Conservation (phyloP, 2,113 vertebrate genomes). For the Tetrao urogallus region DNA sequence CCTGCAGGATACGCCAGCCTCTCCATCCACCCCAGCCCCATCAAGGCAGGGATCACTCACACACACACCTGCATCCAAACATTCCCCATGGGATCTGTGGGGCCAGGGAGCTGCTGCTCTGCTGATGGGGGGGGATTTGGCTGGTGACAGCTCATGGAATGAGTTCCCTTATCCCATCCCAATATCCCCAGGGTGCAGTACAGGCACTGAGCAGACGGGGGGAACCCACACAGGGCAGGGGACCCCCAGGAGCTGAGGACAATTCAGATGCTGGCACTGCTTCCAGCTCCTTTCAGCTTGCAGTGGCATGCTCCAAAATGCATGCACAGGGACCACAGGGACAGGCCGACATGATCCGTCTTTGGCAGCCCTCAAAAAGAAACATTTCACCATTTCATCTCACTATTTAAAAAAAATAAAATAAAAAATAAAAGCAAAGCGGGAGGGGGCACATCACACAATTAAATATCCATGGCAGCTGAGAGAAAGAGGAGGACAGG, state of each 20-base stretch:
- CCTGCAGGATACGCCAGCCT: background rate
- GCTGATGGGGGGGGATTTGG: background rate
- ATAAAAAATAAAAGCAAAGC: background rate
- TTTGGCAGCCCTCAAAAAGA: constrained; percentile 67
- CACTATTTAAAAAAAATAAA: constrained; percentile 41
- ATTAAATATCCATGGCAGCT: constrained; percentile 46
- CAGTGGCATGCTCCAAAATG: background rate
- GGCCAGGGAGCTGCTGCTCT: background rate
- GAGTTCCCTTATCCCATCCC: background rate
- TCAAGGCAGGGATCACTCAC: background rate
- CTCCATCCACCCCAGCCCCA: background rate
- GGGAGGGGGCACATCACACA: background rate
- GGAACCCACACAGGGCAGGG: background rate
- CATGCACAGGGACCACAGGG: background rate
- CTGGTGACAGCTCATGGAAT: background rate
- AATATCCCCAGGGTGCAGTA: fast-evolving
- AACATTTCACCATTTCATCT: constrained; percentile 64
- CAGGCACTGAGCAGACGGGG: background rate
- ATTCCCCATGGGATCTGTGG: background rate
- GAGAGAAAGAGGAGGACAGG: constrained; percentile 5
- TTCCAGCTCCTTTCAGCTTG: background rate
- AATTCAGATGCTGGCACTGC: fast-evolving
- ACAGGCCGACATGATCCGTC: background rate
- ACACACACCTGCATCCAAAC: background rate
- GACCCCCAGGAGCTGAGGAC: fast-evolving